Evolutionary conservation across 2,113 vertebrate species (phyloP).

Genomic region (Phalacrocorax pelagicus): DNA sequence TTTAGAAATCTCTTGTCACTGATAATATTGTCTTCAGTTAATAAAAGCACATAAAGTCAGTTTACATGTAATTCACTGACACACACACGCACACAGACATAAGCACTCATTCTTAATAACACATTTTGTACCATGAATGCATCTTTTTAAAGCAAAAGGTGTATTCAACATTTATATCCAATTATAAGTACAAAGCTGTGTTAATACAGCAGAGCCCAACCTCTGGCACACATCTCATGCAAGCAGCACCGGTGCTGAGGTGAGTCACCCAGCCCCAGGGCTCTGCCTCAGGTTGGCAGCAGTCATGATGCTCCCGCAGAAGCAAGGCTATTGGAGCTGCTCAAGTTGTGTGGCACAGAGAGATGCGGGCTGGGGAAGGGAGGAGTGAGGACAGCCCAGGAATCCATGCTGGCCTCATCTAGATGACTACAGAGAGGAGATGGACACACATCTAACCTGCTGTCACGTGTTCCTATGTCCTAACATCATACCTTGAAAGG

Average conservation of each 20-base stretch:
- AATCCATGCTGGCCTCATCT: neutral
- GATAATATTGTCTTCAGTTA: conserved; percentile 77
- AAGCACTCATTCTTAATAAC: conserved; percentile 23
- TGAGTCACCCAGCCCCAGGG: neutral
- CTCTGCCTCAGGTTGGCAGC: neutral
- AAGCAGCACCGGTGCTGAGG: neutral
- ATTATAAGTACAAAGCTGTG: conserved; percentile 21
- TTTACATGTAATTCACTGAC: conserved; percentile 72
- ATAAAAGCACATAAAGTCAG: conserved; percentile 71
- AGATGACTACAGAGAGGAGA: neutral
- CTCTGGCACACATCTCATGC: neutral
- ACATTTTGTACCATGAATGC: neutral
- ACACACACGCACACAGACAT: conserved; percentile 12
- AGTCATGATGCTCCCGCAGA: neutral
- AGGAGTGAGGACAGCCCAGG: neutral
- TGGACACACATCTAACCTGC: neutral
- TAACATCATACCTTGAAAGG: neutral
- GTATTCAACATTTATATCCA: conserved; percentile 73
- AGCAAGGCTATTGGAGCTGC: neutral
- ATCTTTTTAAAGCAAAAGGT: conserved; percentile 59
- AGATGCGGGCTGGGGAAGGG: neutral
- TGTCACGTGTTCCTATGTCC: neutral
- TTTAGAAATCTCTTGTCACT: conserved; percentile 73
- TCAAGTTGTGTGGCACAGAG: neutral
- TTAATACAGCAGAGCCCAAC: neutral